Evolutionary conservation across 2,888 invertebrate species (phyloP).

Genomic region (Agelastica alni): DNA sequence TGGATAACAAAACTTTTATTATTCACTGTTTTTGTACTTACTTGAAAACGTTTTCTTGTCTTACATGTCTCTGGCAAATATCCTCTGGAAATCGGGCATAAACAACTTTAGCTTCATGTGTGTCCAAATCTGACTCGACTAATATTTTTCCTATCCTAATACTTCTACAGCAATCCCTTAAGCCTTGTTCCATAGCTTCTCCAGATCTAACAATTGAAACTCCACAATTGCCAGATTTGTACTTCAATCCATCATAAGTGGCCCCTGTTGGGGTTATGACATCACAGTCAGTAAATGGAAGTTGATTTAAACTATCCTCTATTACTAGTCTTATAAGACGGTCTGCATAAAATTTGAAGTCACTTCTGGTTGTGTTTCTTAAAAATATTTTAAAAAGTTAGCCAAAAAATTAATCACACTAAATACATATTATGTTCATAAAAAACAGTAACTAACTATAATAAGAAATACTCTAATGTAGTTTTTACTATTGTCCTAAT

Average conservation of each 20-base stretch:
- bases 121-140: conserved; percentile 94
- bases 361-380: conserved; percentile 89
- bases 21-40: too few relatives aligned
- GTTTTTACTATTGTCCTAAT: too few relatives aligned
- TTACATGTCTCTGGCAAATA: conserved; percentile 75
- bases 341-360: conserved; percentile 99
- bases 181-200: conserved; percentile 63
- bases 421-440: background rate
- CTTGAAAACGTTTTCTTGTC: too few relatives aligned
- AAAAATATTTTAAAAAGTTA: too few relatives aligned
- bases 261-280: conserved; percentile 94
- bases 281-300: conserved; percentile 89
- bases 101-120: conserved; percentile 94
- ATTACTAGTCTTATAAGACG: conserved; percentile 95
- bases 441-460: background rate
- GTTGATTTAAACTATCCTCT: conserved; percentile 95
- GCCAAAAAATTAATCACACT: background rate
- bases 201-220: conserved; percentile 88
- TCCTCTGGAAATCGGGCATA: conserved; percentile 98
- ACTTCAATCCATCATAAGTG: conserved; percentile 88
- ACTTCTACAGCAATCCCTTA: conserved; percentile 96
- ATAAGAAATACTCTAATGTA: background rate
- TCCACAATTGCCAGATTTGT: conserved; percentile 97
- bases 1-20: too few relatives aligned
- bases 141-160: conserved; percentile 98